Evolutionary conservation across 2,113 vertebrate species (phyloP).

Genomic region (Ramphastos sulfuratus): DNA sequence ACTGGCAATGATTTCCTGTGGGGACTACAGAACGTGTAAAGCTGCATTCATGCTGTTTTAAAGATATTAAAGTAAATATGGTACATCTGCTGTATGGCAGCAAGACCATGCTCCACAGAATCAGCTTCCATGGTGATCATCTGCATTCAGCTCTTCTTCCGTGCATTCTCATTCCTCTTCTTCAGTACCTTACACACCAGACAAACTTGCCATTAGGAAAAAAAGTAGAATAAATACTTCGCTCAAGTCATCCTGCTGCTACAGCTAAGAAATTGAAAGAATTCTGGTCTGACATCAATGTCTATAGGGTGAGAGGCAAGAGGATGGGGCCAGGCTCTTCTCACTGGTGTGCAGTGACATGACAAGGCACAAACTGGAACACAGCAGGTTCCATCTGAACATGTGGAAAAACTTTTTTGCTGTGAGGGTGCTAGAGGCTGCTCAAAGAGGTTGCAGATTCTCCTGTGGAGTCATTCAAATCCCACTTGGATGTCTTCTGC

Average conservation of each 20-base stretch:
- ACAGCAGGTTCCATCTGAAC: too few relatives aligned
- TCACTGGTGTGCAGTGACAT: too few relatives aligned
- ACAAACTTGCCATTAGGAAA: constrained; percentile 29
- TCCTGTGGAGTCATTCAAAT: too few relatives aligned
- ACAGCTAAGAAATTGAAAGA: background rate
- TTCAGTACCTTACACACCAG: constrained; percentile 44
- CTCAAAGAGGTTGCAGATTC: too few relatives aligned
- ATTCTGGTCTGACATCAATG: background rate
- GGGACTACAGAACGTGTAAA: background rate
- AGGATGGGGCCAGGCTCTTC: too few relatives aligned
- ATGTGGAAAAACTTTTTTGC: too few relatives aligned
- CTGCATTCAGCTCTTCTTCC: constrained; percentile 46
- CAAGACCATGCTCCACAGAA: constrained; percentile 59
- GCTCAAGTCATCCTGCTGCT: background rate
- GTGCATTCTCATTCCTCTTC: constrained; percentile 12
- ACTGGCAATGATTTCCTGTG: constrained; percentile 50
- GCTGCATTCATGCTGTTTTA: constrained; percentile 61
- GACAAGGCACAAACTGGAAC: too few relatives aligned
- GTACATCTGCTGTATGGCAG: constrained; percentile 63
- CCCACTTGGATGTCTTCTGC: too few relatives aligned
- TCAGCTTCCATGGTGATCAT: constrained; percentile 61
- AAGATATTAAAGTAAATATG: constrained; percentile 75
- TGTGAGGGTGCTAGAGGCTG: too few relatives aligned
- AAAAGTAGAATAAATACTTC: background rate
- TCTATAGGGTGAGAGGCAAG: too few relatives aligned